phyloP scores from a whole-genome alignment of 2,797 vertebrate genomes.

The Bryconaethiops microstoma region DNA sequence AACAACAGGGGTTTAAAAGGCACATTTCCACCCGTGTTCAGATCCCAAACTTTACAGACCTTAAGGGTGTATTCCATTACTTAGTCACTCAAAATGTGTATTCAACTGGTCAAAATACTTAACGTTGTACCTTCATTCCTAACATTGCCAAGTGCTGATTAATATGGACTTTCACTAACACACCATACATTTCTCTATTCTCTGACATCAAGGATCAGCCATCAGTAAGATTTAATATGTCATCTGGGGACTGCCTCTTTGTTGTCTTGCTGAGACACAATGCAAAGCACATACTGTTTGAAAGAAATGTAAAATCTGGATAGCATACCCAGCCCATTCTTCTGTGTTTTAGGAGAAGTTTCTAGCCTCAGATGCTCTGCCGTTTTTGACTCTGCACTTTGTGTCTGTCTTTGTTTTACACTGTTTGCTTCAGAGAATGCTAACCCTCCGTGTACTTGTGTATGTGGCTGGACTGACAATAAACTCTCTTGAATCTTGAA shows the following conservation, averaged over 20 bases:
- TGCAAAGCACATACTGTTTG: background rate
- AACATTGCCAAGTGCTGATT: background rate
- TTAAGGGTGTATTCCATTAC: background rate
- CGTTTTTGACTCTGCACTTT: no score
- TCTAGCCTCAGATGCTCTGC: no score
- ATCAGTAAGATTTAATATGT: background rate
- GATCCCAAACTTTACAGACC: background rate
- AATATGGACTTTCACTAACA: background rate
- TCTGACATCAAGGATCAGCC: background rate
- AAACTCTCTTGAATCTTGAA: no score
- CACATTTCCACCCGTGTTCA: background rate
- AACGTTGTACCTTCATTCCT: background rate
- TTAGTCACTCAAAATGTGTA: background rate
- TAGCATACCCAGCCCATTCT: background rate
- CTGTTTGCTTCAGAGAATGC: no score
- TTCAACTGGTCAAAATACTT: background rate
- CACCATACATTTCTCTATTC: background rate
- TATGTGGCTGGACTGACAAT: no score
- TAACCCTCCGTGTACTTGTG: no score
- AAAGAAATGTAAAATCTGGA: background rate
- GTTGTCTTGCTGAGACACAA: background rate
- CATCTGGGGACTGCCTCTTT: background rate
- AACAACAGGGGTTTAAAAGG: slow-evolving; percentile 20
- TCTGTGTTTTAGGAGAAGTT: background rate
- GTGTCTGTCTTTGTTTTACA: no score